Conservation (phyloP, 2,113 vertebrate genomes). For the Falco punctatus region DNA sequence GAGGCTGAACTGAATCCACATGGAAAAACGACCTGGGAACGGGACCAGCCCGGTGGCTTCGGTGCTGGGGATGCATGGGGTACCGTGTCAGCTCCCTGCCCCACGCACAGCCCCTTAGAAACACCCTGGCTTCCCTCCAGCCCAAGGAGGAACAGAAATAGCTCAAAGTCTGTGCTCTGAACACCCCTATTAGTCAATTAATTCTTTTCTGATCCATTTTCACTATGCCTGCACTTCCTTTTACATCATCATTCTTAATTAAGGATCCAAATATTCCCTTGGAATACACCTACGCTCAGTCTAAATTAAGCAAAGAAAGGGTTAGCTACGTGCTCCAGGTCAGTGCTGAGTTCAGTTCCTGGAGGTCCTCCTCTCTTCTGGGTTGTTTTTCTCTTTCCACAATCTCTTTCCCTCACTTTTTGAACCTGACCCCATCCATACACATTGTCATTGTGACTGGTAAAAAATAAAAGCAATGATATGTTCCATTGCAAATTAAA, state of each 20-base stretch:
- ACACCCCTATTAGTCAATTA: neutral
- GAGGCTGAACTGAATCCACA: neutral
- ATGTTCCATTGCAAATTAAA: neutral
- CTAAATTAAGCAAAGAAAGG: slow-evolving; percentile 15
- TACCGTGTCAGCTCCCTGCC: neutral
- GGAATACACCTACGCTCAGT: neutral
- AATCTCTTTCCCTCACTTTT: neutral
- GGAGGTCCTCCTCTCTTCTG: neutral
- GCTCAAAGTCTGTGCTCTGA: neutral
- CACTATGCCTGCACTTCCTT: slow-evolving; percentile 43
- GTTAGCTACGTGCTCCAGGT: slow-evolving; percentile 35
- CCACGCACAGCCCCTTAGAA: neutral
- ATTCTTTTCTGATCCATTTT: slow-evolving; percentile 41
- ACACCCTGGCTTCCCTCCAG: neutral
- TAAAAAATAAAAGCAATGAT: neutral
- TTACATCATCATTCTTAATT: neutral
- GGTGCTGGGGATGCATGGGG: neutral
- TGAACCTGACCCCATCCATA: neutral
- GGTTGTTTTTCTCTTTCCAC: neutral
- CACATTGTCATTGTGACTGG: neutral
- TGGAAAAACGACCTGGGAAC: neutral
- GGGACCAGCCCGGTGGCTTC: neutral
- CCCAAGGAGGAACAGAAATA: neutral
- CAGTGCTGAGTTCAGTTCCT: neutral
- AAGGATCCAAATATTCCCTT: neutral